Evolutionary conservation across 2,888 invertebrate species (phyloP).

Genomic region (Dendrolimus houi): DNA sequence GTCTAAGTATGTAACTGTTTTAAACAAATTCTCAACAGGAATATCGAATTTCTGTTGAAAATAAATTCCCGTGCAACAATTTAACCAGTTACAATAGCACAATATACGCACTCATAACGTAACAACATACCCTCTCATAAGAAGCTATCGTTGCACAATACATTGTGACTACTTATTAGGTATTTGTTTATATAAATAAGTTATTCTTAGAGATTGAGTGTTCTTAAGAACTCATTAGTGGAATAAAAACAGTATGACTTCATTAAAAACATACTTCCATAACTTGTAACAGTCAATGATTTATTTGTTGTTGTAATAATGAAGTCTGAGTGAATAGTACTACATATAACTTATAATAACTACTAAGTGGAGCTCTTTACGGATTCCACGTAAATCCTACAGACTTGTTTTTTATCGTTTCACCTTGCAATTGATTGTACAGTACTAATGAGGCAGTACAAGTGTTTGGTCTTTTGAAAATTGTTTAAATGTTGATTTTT

Average conservation of each 20-base stretch:
- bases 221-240: background rate
- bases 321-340: background rate
- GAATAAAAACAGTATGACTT: background rate
- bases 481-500: background rate
- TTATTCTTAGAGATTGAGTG: background rate
- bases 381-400: too few relatives aligned
- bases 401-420: background rate
- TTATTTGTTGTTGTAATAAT: background rate
- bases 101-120: background rate
- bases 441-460: background rate
- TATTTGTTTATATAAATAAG: background rate
- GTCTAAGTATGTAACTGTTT: background rate
- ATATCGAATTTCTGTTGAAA: constrained; percentile 1
- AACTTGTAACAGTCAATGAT: background rate
- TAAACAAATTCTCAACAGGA: background rate
- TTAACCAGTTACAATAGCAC: background rate
- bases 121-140: background rate
- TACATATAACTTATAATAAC: background rate
- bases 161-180: background rate
- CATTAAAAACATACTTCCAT: background rate
- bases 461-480: background rate
- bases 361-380: too few relatives aligned
- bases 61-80: constrained; percentile 1
- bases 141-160: too few relatives aligned
- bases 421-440: constrained; percentile 1